A percentile compares a stretch with the other conserved stretches of the same genome.
Evolutionary conservation across 2,113 vertebrate genomes (phyloP).

Genomic region (Dromaius novaehollandiae): DNA sequence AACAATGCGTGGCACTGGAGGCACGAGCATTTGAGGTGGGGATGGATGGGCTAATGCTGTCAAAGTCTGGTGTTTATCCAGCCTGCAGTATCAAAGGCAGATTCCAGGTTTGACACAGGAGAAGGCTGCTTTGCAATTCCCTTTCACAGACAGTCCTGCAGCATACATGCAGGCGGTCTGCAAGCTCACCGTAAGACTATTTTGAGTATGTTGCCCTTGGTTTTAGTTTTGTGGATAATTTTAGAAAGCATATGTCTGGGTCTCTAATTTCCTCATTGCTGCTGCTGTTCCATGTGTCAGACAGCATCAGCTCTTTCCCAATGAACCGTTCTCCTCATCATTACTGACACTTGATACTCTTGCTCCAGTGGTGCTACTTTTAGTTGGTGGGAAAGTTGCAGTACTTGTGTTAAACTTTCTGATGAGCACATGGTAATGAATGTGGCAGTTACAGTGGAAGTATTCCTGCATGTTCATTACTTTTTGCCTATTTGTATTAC

Average conservation of each 20-base stretch:
- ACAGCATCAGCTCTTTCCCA: conserved; percentile 32
- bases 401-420: neutral
- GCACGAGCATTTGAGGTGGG: rapidly evolving
- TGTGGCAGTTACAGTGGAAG: neutral
- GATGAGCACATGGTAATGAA: neutral
- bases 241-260: conserved; percentile 67
- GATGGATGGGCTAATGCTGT: neutral
- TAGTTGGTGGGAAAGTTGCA: conserved; percentile 18
- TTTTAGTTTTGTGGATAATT: conserved; percentile 71
- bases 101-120: neutral
- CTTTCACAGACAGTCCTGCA: neutral
- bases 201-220: conserved; percentile 62
- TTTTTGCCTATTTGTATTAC: neutral
- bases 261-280: conserved; percentile 63
- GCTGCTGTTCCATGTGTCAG: conserved; percentile 55
- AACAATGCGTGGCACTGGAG: neutral
- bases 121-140: neutral
- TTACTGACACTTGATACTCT: conserved; percentile 46
- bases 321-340: conserved; percentile 45
- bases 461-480: neutral
- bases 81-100: neutral
- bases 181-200: conserved; percentile 10
- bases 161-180: neutral
- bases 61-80: neutral
- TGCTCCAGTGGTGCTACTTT: conserved; percentile 35